Evolutionary conservation across 1,140 invertebrate species (phyloP), one percentile per base, ranked within the genome.

Genomic region (Musca vetustissima): DNA sequence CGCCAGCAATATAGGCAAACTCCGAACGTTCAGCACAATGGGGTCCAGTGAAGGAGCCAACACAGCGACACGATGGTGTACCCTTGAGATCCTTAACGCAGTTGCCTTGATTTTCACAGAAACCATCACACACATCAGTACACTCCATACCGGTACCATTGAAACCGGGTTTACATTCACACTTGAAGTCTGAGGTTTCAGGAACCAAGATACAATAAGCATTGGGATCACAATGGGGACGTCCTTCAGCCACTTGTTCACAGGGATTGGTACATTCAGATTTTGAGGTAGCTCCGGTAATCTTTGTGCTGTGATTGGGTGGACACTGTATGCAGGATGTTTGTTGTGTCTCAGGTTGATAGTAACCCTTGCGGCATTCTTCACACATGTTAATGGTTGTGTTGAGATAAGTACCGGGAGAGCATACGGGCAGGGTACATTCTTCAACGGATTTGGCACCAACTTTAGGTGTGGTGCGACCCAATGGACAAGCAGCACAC

Each of bases 121-220:
- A 96, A 69, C 90, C 89, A 9, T 91, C 86, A 76, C 96, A 98
- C 0, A 96, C 89, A 81, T 98, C 96, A 32, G 83, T 87, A 82
- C 93, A 96, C 47, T 87, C 84, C 83, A 89, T 89, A 70, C 93
- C 93, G 22, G 92, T 93, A 76, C 94, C 93, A 79, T 96, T 95
- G 84, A 94, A 98, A 1, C 95, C 96, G 1, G 93, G 91, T 77
- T 96, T 97, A 83, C 96, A 98, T 78, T 95, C 91, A 75, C 96
- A 98, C 73, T 91, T 91, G 84, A 95, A 97, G 72, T 94, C 92
- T 70, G 89, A 91, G 1, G 92, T 94, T 77, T 96, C 93, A 0
- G 88, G 87, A 47, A 94, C 90, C 57, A 96, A 86, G 0, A 97
- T 86, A 80, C 96, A 97, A 76, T 95, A 92, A 0, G 95, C 94